Base-by-base conservation (phyloP, 1,140 invertebrate species). In the Hylaeus anthracinus region DNA sequence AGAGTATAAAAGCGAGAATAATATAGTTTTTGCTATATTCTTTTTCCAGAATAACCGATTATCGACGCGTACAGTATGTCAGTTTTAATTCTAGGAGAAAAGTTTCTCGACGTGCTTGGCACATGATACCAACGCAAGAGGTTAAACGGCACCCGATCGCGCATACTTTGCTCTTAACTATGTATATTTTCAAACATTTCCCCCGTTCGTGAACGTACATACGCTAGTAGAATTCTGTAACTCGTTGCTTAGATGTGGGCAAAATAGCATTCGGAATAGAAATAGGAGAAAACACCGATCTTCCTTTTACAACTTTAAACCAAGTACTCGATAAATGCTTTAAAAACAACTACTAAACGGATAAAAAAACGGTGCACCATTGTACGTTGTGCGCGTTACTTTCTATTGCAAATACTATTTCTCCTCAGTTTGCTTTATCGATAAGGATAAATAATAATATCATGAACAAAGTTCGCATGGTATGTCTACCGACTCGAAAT, bases 221-320 rank as follows among this genome's bases (percentile, higher is more conserved):
- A 80, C 79, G 79, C 66, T 81, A 81, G 73, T 81, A 81, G 77
- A 81, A 81, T 81, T 81, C 79, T 81, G 55, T 78, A 80, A 61
- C n/a, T 74, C 53, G 4, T 65, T 55, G 45, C 2, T n/a, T 26
- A 37, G n/a, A 56, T 14, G 3, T 39, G 48, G 37, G 41, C 37
- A 45, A 75, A 75, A 66, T 66, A 65, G 72, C 48, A 66, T 66
- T 66, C 56, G 51, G 0, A 66, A 75, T 56, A 56, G 61, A 55
- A 75, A 56, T 4, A 56, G 8, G 3, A n/a, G 51, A 8, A 43
- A n/a, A 51, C 6, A 43, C 37, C 8, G 8, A 41, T 55, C 37
- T 5, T 61, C 2, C 14, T 12, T 51, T 1, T 4, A 15, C 37
- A 4, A 53, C 26, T 26, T 70, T 26, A 10, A 10, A 37, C 61